Conservation (phyloP, 2,888 invertebrate genomes). For the Harpalus rubripes region DNA sequence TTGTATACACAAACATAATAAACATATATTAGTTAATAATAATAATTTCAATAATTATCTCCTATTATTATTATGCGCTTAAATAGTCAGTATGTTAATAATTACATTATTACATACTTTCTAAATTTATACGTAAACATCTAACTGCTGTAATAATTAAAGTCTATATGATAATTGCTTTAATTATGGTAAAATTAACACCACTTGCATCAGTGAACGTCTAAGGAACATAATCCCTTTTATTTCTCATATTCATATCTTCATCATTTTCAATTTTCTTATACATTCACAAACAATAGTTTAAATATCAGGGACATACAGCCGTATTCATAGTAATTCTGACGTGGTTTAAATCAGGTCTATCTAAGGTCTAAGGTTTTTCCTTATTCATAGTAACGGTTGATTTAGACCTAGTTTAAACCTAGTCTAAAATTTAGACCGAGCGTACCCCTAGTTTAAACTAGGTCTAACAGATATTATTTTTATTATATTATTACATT, state of each 20-base stretch:
- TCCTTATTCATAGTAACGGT: too few species aligned
- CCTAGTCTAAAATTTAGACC: too few species aligned
- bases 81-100: background rate
- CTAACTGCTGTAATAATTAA: conserved; percentile 2
- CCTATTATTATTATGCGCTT: background rate
- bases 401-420: too few species aligned
- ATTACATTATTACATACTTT: background rate
- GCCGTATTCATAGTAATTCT: too few species aligned
- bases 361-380: too few species aligned
- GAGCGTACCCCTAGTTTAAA: too few species aligned
- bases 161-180: background rate
- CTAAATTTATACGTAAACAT: background rate
- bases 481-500: too few species aligned
- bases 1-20: too few species aligned
- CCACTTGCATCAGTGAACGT: background rate
- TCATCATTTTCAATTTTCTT: conserved; percentile 12
- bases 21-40: too few species aligned
- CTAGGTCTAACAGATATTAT: too few species aligned
- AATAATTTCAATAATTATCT: too few species aligned
- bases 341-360: too few species aligned
- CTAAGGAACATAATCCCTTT: conserved; percentile 8
- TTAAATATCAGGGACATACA: conserved; percentile 4
- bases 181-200: background rate
- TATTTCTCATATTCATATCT: conserved; percentile 1
- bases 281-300: conserved; percentile 26